A percentile compares a stretch with the other conserved stretches of the same genome.
Conservation (phyloP, 2,888 invertebrate species). For the Trypoxylon attenuatum region DNA sequence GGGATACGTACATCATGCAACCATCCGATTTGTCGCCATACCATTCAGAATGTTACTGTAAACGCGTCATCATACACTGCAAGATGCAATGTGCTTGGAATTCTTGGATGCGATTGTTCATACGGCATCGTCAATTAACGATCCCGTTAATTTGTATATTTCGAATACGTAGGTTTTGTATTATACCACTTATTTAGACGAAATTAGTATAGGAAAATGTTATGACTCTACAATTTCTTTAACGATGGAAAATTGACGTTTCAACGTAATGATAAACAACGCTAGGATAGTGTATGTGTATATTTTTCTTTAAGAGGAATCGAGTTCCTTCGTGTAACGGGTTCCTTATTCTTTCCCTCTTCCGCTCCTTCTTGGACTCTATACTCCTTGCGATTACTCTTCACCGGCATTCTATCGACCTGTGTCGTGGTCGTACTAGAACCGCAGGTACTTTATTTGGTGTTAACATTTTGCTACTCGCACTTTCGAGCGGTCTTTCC, state of each 20-base stretch:
- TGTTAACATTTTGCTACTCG: constrained; percentile 67
- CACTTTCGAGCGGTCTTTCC: constrained; percentile 64
- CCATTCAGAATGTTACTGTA: constrained; percentile 40
- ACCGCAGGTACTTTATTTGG: constrained; percentile 59
- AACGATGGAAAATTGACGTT: neutral
- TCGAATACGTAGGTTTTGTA: neutral
- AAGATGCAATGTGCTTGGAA: neutral
- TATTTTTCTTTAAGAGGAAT: constrained; percentile 44
- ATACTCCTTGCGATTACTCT: constrained; percentile 10
- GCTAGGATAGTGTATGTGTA: constrained; percentile 20
- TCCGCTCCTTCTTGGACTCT: constrained; percentile 15
- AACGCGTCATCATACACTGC: constrained; percentile 37
- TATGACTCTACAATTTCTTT: neutral
- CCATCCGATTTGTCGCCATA: constrained; percentile 35
- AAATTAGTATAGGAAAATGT: neutral
- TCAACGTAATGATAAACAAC: constrained; percentile 30
- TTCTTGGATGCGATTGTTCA: neutral
- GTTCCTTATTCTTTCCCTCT: constrained; percentile 28
- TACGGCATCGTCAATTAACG: too few relatives aligned
- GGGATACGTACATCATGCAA: constrained; percentile 25
- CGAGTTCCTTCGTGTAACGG: constrained; percentile 49
- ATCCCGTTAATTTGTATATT: neutral
- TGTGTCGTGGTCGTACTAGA: constrained; percentile 50
- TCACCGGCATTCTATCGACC: constrained; percentile 59
- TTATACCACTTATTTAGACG: neutral